Base-by-base conservation (phyloP, 2,113 vertebrate genomes). In the Delphinapterus leucas region DNA sequence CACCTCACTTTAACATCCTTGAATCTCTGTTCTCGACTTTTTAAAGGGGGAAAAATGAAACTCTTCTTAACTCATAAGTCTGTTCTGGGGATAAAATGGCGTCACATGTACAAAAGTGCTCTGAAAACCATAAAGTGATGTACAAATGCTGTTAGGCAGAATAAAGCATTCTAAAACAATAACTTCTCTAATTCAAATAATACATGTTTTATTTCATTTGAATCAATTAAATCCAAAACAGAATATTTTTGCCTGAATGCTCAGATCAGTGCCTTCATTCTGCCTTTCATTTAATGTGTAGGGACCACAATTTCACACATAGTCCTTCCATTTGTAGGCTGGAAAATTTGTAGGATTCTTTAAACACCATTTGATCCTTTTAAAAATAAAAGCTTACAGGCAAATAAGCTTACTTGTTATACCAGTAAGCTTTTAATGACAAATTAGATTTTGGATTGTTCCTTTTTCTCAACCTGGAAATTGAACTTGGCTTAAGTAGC, bases 81-180 rank as follows among this genome's bases (percentile, higher is more conserved):
- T 79, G 3, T 83, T 86, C 15, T 53, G 49, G 14, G 11, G 14
- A 90, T 88, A 92, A 84, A 65, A 94, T 67, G n/a, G 41, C 55
- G 76, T 81, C n/a, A n/a, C 17, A 70, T 61, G 58, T 5, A 82
- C 20, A 36, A 70, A 96, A 96, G 41, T 90, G 18, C 44, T 83
- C 87, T 87, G 23, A 65, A 88, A 96, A 67, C 36, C 20, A 77
- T 53, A 68, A 86, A 91, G 36, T 49, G 3, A 14, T 76, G 4
- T 36, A 58, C 31, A 86, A 67, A 95, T 36, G 38, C 63, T 89
- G 65, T 67, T 88, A 68, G 58, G 74, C 6, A 96, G 60, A 88
- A 92, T 87, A 84, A 95, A 92, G 36, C n/a, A 79, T 74, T 90
- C 63, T 87, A 79, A 93, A 95, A 89, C 84, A 90, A 88, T 20